Conservation (phyloP, 2,113 vertebrate species). For the Melanerpes aurifrons region DNA sequence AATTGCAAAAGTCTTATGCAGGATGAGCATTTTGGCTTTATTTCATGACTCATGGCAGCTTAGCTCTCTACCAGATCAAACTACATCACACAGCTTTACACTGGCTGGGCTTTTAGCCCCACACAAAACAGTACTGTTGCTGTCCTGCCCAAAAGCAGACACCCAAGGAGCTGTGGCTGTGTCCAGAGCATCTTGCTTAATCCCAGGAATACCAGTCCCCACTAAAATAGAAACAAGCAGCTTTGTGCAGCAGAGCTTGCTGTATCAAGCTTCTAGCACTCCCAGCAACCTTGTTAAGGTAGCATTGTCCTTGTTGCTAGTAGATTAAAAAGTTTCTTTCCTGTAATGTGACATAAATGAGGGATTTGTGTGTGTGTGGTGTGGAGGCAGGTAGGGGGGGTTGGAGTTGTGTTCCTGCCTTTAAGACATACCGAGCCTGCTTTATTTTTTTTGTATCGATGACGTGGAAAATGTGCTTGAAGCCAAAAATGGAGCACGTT, state of each 20-base stretch:
- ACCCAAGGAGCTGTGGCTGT: not conserved
- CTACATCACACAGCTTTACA: not conserved
- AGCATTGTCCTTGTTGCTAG: not conserved
- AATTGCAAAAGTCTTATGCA: not conserved
- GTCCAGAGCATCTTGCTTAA: slow-evolving; percentile 26
- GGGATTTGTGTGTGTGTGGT: not conserved
- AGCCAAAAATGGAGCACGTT: not conserved
- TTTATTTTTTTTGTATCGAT: not conserved
- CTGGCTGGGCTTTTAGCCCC: not conserved
- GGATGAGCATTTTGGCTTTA: not conserved
- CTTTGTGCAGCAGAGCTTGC: not conserved
- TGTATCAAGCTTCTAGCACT: slow-evolving; percentile 20
- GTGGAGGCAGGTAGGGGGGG: not conserved
- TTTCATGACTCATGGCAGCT: not conserved
- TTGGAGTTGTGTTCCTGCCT: not conserved
- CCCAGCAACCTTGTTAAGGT: not conserved
- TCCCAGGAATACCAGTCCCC: not conserved
- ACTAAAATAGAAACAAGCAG: slow-evolving; percentile 57
- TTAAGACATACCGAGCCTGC: not conserved
- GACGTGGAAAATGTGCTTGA: not conserved
- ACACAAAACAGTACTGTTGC: not conserved
- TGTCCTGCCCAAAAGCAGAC: not conserved
- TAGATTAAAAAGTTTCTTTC: not conserved
- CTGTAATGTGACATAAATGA: not conserved
- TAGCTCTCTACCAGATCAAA: not conserved